Evolutionary conservation across 2,113 vertebrate genomes (phyloP), one percentile per base, ranked within the genome.

Genomic region (Cololabis saira): DNA sequence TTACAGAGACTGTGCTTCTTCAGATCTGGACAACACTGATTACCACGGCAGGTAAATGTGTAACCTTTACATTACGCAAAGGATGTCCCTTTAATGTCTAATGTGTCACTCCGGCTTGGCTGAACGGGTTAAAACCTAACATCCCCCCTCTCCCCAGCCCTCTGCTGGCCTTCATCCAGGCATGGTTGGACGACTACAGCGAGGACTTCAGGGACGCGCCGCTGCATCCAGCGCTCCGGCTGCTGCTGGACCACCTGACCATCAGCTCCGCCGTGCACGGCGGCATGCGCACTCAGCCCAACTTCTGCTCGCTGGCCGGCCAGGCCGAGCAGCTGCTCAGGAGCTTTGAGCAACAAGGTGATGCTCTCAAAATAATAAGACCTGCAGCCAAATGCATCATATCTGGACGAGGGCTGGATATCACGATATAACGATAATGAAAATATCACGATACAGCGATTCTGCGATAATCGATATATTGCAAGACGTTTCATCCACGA

Each of bases 181-280:
- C 77, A 37, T 97, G 96, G 96, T 78, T 97, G 48, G 93, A 90
- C 11, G 92, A 94, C 61, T 94, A 94, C 81, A 91, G 92, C 5
- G 93, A 94, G 58, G 96, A 96, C 83, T 93, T 97, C 76, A 78
- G 92, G 61, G 93, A 95, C 14, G 87, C 93, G 8, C 94, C 96
- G 5, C 67, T 89, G 69, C 90, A 92, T 19, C 48, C 87, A 0
- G 88, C 86, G 0, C 89, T 91, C 47, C 14, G 58, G 58, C 83
- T 87, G 63, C 82, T 91, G 33, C 17, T 91, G 82, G 90, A 91
- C 13, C 89, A 89, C 87, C 85, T 91, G 37, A 72, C 18, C 42
- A 85, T 91, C 80, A 90, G 89, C 85, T 73, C 83, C 0, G 89
- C 89, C 0, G 74, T 91, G 47, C 59, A 85, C 14, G 48, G 50